Conservation (phyloP, 2,797 vertebrate genomes). For the Craterocephalus amniculus region DNA sequence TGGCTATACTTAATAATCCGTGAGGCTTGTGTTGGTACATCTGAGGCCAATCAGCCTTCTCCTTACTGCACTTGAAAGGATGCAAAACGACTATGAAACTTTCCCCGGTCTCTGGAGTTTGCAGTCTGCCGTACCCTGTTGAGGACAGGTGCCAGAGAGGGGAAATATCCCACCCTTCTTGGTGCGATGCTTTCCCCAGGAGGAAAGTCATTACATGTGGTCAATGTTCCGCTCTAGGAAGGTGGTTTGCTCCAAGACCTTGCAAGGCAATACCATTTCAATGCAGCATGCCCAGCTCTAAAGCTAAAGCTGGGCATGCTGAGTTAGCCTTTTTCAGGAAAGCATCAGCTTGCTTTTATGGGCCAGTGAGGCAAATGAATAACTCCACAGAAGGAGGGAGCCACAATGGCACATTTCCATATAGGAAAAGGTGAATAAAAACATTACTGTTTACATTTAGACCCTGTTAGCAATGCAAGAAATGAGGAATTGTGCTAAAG, state of each 20-base stretch:
- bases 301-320: conserved; percentile 16
- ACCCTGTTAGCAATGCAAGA: neutral
- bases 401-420: neutral
- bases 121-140: conserved; percentile 9
- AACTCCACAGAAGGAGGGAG: neutral
- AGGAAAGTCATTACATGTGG: conserved; percentile 22
- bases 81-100: conserved; percentile 22
- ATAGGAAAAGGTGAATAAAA: conserved; percentile 13
- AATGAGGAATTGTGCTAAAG: neutral
- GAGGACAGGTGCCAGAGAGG: conserved; percentile 25
- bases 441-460: neutral
- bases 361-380: conserved; percentile 10
- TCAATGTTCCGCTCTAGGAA: conserved; percentile 19
- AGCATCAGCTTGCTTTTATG: conserved; percentile 15
- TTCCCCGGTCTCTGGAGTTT: conserved; percentile 28
- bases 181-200: conserved; percentile 13
- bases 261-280: conserved; percentile 28
- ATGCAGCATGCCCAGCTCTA: too few species aligned
- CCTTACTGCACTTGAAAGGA: conserved; percentile 63
- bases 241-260: conserved; percentile 17
- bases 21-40: conserved; percentile 21
- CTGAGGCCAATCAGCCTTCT: conserved; percentile 49
- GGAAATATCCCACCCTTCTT: neutral
- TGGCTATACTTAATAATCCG: conserved; percentile 26
- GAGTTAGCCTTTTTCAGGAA: conserved; percentile 40